Evolutionary conservation across 1,140 invertebrate species (phyloP), one percentile per base, ranked within the genome.

Genomic region (Drosophila melanica): DNA sequence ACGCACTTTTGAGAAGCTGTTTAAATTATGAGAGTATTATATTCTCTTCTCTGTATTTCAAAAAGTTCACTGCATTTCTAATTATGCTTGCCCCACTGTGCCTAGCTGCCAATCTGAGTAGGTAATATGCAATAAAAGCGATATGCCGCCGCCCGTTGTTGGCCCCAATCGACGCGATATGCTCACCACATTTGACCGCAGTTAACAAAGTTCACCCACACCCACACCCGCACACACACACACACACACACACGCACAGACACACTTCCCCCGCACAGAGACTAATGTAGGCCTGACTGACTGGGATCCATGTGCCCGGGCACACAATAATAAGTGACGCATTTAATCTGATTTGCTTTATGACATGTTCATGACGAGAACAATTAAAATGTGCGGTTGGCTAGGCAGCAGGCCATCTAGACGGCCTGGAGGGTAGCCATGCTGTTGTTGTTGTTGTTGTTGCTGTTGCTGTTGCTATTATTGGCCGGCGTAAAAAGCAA

Each of bases 311-410:
- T 37, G 37, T 41, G 58, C 66, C 65, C 60, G 59, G 79, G 79
- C 80, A 62, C 80, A 78, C 82, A 86, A 82, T 89, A 87, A 87
- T 87, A 87, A 87, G 84, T 84, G 84, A 87, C 84, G 84, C 84
- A 87, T 87, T 87, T 87, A 89, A 87, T 87, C 84, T 87, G 84
- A 87, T 89, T 87, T 87, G 84, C 84, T 89, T 87, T 87, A 87
- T 87, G 84, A 87, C 84, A 87, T 87, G 84, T 87, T 87, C 84
- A 87, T 87, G 84, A 87, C 84, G 84, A 87, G 79, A 89, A 87
- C 84, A 87, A 87, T 87, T 87, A 87, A 89, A 87, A 87, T 87
- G 84, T 89, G 82, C 82, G 82, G 75, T 87, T 87, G 84, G 84
- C 82, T 87, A 76, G 82, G 84, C 82, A 87, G 65, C 78, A 64